phyloP scores from a whole-genome alignment of 2,113 vertebrate genomes.

The Lagopus leucura region DNA sequence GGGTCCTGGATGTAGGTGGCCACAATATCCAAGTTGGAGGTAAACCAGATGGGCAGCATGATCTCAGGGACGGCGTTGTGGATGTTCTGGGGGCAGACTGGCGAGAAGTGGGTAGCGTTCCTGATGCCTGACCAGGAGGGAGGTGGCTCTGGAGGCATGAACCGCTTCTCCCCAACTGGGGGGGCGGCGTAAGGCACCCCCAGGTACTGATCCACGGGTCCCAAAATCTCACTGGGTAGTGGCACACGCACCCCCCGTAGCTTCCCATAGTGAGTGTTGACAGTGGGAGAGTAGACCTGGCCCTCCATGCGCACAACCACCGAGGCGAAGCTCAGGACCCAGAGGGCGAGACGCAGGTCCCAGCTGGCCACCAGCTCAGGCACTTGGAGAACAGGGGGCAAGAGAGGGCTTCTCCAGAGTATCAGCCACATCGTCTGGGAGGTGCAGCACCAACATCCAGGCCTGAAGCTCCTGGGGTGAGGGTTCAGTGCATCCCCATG shows the following conservation, averaged over 20 bases:
- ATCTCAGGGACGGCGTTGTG: constrained; percentile 98
- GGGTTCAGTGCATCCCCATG: constrained; percentile 57
- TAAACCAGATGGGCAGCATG: constrained; percentile 99
- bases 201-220: constrained; percentile 92
- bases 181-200: constrained; percentile 91
- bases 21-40: constrained; percentile 98
- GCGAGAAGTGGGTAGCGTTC: constrained; percentile 97
- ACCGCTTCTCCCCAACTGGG: constrained; percentile 93
- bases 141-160: constrained; percentile 94
- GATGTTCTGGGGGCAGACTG: constrained; percentile 98
- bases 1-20: constrained; percentile 98
- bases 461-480: constrained; percentile 74
- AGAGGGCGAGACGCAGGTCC: constrained; percentile 82
- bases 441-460: constrained; percentile 76
- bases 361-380: constrained; percentile 74
- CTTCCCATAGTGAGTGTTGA: constrained; percentile 98
- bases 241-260: constrained; percentile 92
- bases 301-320: constrained; percentile 76
- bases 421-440: constrained; percentile 81
- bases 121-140: constrained; percentile 97
- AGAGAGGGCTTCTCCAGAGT: constrained; percentile 69
- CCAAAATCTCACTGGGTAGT: constrained; percentile 95
- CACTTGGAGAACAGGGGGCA: constrained; percentile 78
- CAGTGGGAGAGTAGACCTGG: constrained; percentile 93
- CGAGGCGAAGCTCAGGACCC: constrained; percentile 88